Percentiles rank a stretch among this genome's conserved stretches.
Conservation (phyloP, 2,888 invertebrate genomes). For the Platerodrilus igneus region DNA sequence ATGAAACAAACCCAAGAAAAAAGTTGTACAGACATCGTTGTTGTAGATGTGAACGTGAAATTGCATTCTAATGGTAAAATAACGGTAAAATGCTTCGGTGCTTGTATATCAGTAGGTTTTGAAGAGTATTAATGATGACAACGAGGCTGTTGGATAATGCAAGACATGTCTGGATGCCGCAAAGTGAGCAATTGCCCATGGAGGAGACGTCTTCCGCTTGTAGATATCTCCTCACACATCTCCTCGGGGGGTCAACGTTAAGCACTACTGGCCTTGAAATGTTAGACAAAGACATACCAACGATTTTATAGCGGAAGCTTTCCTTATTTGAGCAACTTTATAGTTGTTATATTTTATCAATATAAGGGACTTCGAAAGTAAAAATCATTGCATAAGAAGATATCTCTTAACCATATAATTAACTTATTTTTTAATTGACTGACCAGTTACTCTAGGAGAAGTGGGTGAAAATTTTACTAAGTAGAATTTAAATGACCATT, state of each 20-base stretch:
- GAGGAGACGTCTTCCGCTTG: constrained; percentile 27
- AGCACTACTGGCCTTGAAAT: constrained; percentile 24
- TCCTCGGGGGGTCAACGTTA: constrained; percentile 27
- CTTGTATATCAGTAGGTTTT: constrained; percentile 20
- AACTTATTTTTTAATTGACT: too few relatives aligned
- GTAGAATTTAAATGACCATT: too few relatives aligned
- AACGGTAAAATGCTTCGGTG: constrained; percentile 23
- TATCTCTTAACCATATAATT: too few relatives aligned
- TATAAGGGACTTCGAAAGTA: too few relatives aligned
- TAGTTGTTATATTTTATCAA: too few relatives aligned
- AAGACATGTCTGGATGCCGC: constrained; percentile 18
- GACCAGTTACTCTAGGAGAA: too few relatives aligned
- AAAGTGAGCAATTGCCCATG: constrained; percentile 20
- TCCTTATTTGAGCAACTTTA: too few relatives aligned
- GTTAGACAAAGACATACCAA: constrained; percentile 26
- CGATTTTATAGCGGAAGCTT: constrained; percentile 28
- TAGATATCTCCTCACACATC: constrained; percentile 26
- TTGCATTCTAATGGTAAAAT: constrained; percentile 22
- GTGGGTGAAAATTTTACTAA: too few relatives aligned
- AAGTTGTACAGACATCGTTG: constrained; percentile 19
- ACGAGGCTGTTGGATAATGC: constrained; percentile 20
- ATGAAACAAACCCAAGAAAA: too few relatives aligned
- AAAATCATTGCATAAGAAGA: too few relatives aligned
- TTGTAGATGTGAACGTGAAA: constrained; percentile 12
- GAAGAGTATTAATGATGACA: constrained; percentile 20